Evolutionary conservation across 64 coral and sea anemone genomes (phyloP).

Genomic region (Pocillopora verrucosa): DNA sequence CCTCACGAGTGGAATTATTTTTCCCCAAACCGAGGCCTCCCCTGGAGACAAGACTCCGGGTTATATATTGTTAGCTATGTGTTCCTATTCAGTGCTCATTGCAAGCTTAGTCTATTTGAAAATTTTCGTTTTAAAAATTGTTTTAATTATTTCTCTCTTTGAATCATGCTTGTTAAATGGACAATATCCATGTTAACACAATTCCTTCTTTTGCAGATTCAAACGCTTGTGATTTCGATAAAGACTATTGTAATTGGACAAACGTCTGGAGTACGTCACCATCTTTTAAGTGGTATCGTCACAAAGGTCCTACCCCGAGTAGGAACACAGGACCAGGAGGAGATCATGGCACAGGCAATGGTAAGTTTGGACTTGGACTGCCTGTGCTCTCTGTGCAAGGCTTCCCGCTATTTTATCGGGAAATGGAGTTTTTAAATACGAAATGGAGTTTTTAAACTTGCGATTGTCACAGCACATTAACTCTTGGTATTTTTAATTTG

Average conservation of each 20-base stretch:
- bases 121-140: neutral
- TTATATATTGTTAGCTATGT: too few relatives aligned
- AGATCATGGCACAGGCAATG: constrained; percentile 65
- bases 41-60: too few relatives aligned
- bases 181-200: too few relatives aligned
- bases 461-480: neutral
- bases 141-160: neutral
- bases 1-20: too few relatives aligned
- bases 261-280: constrained; percentile 80
- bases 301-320: constrained; percentile 67
- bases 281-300: constrained; percentile 78
- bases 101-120: neutral
- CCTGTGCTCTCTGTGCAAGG: neutral
- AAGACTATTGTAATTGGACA: constrained; percentile 83
- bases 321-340: constrained; percentile 69
- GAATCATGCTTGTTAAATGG: too few relatives aligned
- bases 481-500: neutral
- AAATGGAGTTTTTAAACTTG: too few relatives aligned
- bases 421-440: too few relatives aligned
- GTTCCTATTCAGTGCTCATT: neutral
- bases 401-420: too few relatives aligned
- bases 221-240: constrained; percentile 66
- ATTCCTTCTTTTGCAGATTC: constrained; percentile 22
- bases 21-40: too few relatives aligned
- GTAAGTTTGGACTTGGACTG: constrained; percentile 33